Conservation (phyloP, 2,888 invertebrate species). For the Thera britannica region DNA sequence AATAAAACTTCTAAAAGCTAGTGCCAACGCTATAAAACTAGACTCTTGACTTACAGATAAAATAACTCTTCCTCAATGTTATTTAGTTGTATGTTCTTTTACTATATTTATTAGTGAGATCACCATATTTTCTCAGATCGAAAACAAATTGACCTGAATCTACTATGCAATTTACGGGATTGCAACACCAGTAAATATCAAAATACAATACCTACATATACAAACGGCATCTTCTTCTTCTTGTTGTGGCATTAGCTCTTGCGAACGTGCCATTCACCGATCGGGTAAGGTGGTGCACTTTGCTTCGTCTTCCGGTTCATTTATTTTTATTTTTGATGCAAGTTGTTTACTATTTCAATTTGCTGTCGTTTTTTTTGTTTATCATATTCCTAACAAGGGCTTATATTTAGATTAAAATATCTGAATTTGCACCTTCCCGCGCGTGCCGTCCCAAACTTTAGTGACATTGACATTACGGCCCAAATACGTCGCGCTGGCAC, state of each 20-base stretch:
- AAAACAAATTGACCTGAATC: slow-evolving; percentile 52
- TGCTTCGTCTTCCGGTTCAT: too few species aligned
- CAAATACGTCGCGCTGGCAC: slow-evolving; percentile 51
- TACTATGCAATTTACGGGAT: slow-evolving; percentile 46
- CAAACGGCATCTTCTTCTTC: too few species aligned
- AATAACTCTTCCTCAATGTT: slow-evolving; percentile 33
- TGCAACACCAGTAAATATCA: slow-evolving; percentile 31
- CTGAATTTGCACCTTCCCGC: slow-evolving; percentile 24
- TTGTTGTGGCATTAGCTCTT: too few species aligned
- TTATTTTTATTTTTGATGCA: not conserved
- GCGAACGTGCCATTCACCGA: not conserved
- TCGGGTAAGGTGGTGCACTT: too few species aligned
- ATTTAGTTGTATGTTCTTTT: slow-evolving; percentile 32
- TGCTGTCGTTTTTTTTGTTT: not conserved
- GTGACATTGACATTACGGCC: slow-evolving; percentile 60
- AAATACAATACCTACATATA: slow-evolving; percentile 40
- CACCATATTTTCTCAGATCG: slow-evolving; percentile 41
- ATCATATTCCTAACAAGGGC: not conserved
- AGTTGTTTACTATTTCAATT: not conserved
- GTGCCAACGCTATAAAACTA: slow-evolving; percentile 7
- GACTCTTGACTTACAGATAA: slow-evolving; percentile 11
- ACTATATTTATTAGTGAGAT: slow-evolving; percentile 34
- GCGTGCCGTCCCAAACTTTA: slow-evolving; percentile 47
- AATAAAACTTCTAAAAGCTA: not conserved
- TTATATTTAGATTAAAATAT: slow-evolving; percentile 23